Evolutionary conservation across 2,888 invertebrate genomes (phyloP), one percentile per base, ranked within the genome.

Genomic region (Mamestra brassicae): DNA sequence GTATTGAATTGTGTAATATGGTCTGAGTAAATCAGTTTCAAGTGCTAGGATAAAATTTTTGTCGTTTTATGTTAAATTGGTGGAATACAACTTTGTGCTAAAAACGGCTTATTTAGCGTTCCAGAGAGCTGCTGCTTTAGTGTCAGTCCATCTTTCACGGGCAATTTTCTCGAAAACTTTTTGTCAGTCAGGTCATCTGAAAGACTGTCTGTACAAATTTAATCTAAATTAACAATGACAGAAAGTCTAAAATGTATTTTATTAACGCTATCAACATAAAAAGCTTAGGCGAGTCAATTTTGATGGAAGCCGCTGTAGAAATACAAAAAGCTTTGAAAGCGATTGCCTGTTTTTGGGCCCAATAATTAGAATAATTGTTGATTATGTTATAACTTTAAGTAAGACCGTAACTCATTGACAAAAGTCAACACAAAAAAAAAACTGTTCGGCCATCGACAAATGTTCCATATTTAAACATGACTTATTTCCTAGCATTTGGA

Each of bases 1-100:
- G 80, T 87, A 85, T 84, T 87, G 67, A 81, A 83, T 76, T 66
- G 63, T 72, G 71, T 71, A 58, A 63, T 66, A 60, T 58, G 83
- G 71, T 52, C 52, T 85, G 2, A 52, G 36, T 71, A 60, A 62
- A 69, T 50, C 57, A 65, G 55, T 73, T 67, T 60, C 36, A 55
- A 70, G 17, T 67, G 58, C 47, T 77, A 55, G 69, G 64, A 61
- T 72, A 47, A 60, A 71, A 62, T 58, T n/a, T 67, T 73, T 58
- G 38, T 38, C 38, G 52, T 52, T 17, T 17, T 7, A 17, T 52
- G 52, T 17, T 52, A 17, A 47, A 47, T 47, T 47, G 13, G 47
- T 47, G 13, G 26, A 26, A 26, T 26, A 26, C 26, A 26, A 26
- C 26, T 26, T 47, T 47, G 4, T 52, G 10, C 17, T 17, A 52